A percentile compares a stretch with the other conserved stretches of the same genome.
phyloP scores from a whole-genome alignment of 2,888 invertebrate species.

The Andrena hattorfiana region DNA sequence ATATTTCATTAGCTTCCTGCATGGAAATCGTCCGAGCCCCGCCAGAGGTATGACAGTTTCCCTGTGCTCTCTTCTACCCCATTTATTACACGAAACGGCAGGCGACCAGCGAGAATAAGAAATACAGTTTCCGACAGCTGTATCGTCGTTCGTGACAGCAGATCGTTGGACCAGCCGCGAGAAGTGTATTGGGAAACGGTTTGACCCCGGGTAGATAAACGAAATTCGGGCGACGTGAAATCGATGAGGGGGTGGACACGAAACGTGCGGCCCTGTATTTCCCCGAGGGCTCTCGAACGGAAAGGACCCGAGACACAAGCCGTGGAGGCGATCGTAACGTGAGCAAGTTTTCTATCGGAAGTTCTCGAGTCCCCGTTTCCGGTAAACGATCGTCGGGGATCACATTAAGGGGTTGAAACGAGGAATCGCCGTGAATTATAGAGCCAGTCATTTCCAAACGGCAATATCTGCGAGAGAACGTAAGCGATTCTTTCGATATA shows the following conservation, averaged over 20 bases:
- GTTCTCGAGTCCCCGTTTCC: not conserved
- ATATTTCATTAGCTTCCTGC: not conserved
- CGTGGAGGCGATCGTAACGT: not conserved
- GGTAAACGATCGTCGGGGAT: constrained; percentile 1
- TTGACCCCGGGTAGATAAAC: not conserved
- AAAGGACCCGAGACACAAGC: not conserved
- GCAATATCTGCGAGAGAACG: too few relatives aligned
- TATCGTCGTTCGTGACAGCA: not conserved
- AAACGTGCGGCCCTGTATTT: not conserved
- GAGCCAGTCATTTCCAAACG: not conserved
- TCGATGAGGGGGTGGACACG: not conserved
- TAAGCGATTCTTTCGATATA: too few relatives aligned
- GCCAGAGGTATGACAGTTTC: not conserved
- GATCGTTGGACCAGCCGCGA: not conserved
- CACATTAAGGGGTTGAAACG: constrained; percentile 2
- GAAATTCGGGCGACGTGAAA: not conserved
- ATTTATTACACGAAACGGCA: not conserved
- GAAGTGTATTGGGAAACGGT: not conserved
- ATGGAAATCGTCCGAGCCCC: not conserved
- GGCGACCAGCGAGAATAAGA: not conserved
- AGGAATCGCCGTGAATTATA: not conserved
- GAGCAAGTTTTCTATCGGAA: constrained; percentile 8
- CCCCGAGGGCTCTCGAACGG: not conserved
- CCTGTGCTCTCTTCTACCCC: not conserved
- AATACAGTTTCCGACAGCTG: constrained; percentile 11